A percentile compares a stretch with the other conserved stretches of the same genome.
Conservation (phyloP, 35 echinoderm and acorn worm species). For the Diadema setosum region DNA sequence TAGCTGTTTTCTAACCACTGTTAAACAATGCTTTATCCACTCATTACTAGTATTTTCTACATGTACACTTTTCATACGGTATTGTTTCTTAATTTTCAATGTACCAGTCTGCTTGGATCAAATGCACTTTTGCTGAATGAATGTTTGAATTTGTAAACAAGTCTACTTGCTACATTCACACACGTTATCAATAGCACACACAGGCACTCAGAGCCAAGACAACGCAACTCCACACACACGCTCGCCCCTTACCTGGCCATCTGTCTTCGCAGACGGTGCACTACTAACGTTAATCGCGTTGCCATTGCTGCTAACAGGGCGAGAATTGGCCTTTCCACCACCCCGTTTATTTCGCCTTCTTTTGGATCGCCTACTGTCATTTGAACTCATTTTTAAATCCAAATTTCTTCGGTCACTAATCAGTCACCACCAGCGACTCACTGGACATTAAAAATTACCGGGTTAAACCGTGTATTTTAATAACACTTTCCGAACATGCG, state of each 20-base stretch:
- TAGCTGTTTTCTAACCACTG: no score
- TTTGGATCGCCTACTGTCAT: conserved; percentile 88
- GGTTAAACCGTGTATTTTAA: neutral
- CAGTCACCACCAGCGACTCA: neutral
- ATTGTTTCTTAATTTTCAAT: no score
- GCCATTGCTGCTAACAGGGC: neutral
- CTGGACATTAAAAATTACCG: neutral
- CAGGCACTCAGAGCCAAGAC: neutral
- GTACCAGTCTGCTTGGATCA: no score
- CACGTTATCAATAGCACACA: neutral
- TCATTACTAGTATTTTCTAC: no score
- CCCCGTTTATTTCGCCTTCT: conserved; percentile 90
- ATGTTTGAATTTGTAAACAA: no score
- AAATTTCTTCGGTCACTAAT: neutral
- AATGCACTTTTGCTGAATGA: no score
- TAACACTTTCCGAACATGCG: neutral
- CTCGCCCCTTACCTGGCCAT: neutral
- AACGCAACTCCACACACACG: neutral
- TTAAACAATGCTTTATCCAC: no score
- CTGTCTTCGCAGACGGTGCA: neutral
- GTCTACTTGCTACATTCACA: no score
- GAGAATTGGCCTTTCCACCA: conserved; percentile 70
- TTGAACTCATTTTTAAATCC: conserved; percentile 78
- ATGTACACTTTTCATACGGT: no score
- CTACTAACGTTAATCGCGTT: neutral